A percentile compares a stretch with the other conserved stretches of the same genome.
Conservation (phyloP, 2,888 invertebrate species). For the Pristionchus exspectatus region DNA sequence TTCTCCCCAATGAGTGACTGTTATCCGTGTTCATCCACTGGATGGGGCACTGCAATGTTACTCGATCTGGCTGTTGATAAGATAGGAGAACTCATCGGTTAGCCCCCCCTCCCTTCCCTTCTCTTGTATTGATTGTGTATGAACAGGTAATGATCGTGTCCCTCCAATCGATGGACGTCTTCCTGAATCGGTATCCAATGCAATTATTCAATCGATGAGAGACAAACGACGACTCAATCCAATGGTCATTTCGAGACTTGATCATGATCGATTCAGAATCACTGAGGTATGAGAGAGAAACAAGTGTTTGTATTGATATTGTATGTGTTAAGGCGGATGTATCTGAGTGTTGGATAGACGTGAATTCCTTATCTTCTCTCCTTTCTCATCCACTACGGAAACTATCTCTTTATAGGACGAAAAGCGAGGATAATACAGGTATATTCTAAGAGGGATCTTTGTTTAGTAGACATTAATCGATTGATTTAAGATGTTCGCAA, state of each 20-base stretch:
- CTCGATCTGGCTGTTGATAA: conserved; percentile 37
- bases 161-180: conserved; percentile 54
- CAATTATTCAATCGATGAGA: conserved; percentile 28
- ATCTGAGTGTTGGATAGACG: conserved; percentile 9
- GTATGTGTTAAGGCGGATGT: conserved; percentile 46
- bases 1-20: conserved; percentile 33
- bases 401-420: conserved; percentile 46
- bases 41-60: conserved; percentile 13
- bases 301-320: neutral
- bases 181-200: conserved; percentile 44
- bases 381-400: conserved; percentile 45
- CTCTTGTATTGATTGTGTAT: neutral
- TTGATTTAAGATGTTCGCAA: conserved; percentile 9
- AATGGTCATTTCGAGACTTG: conserved; percentile 4
- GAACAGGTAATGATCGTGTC: conserved; percentile 18
- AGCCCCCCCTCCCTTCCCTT: neutral
- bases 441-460: neutral
- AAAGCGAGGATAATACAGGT: conserved; percentile 26
- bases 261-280: conserved; percentile 43
- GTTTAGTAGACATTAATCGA: neutral
- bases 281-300: conserved; percentile 24
- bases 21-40: conserved; percentile 24
- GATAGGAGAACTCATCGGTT: conserved; percentile 38
- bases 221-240: neutral
- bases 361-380: neutral